Conservation (phyloP, 2,888 invertebrate species). For the Phalera bucephala region DNA sequence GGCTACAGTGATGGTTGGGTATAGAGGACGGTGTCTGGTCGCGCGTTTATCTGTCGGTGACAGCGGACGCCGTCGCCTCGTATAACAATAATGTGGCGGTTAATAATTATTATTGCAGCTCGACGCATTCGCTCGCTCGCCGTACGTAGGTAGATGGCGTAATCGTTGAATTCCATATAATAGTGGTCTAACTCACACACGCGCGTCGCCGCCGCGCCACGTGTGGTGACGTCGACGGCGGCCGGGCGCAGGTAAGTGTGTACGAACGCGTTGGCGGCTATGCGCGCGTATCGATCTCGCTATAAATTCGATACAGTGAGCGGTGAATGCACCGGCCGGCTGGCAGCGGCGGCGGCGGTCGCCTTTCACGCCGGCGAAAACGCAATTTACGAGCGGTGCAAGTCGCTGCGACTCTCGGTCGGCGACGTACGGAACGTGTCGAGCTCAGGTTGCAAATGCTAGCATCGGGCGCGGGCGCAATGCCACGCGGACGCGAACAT, state of each 20-base stretch:
- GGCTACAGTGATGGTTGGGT: conserved; percentile 40
- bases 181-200: conserved; percentile 53
- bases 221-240: conserved; percentile 63
- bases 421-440: conserved; percentile 34
- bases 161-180: conserved; percentile 71
- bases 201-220: conserved; percentile 51
- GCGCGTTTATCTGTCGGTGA: conserved; percentile 58
- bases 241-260: conserved; percentile 53
- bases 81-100: conserved; percentile 66
- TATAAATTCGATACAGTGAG: conserved; percentile 74
- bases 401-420: conserved; percentile 31
- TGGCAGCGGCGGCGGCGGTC: conserved; percentile 43
- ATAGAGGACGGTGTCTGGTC: conserved; percentile 44
- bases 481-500: conserved; percentile 63
- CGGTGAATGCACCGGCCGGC: conserved; percentile 71
- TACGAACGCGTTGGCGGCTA: conserved; percentile 48
- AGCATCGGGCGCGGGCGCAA: conserved; percentile 46
- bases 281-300: conserved; percentile 67
- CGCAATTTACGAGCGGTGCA: conserved; percentile 60
- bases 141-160: conserved; percentile 62
- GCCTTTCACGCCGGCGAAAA: conserved; percentile 71
- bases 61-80: conserved; percentile 50
- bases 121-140: conserved; percentile 17
- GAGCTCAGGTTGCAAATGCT: conserved; percentile 24
- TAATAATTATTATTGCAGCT: conserved; percentile 72